A percentile compares a stretch with the other conserved stretches of the same genome.
Evolutionary conservation across 2,888 invertebrate species (phyloP).

Genomic region (Mesorhabditis spiculigera): DNA sequence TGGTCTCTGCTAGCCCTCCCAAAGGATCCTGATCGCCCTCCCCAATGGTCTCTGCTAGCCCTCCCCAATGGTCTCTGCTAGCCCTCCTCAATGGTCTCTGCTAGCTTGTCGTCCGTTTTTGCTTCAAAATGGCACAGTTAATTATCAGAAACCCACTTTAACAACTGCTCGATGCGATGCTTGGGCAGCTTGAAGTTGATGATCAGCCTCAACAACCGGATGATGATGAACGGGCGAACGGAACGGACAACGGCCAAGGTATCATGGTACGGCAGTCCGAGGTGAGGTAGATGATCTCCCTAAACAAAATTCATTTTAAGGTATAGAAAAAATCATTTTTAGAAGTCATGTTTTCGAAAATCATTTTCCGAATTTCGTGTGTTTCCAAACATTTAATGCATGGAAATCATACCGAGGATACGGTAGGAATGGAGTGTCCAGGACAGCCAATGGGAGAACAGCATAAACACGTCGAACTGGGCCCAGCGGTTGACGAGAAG

Average conservation of each 20-base stretch:
- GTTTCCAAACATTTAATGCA: no score
- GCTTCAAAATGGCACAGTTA: no score
- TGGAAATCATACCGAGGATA: slow-evolving; percentile 17
- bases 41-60: no score
- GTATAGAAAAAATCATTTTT: no score
- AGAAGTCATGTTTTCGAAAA: no score
- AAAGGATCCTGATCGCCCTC: no score
- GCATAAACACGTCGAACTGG: slow-evolving; percentile 97
- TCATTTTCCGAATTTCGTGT: no score
- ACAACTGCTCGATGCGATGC: slow-evolving; percentile 94
- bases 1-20: no score
- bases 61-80: no score
- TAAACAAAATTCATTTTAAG: slow-evolving; percentile 11
- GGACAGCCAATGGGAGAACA: slow-evolving; percentile 91
- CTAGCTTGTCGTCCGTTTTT: no score
- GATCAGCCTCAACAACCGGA: slow-evolving; percentile 89
- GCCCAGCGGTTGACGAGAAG: slow-evolving; percentile 80
- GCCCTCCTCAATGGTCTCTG: no score
- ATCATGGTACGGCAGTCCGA: slow-evolving; percentile 71
- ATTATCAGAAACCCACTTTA: slow-evolving; percentile 73
- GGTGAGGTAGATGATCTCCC: slow-evolving; percentile 20
- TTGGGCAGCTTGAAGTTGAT: slow-evolving; percentile 98
- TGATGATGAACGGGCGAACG: slow-evolving; percentile 92
- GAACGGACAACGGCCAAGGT: slow-evolving; percentile 81
- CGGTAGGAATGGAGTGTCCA: slow-evolving; percentile 75